phyloP scores from a whole-genome alignment of 2,113 vertebrate genomes.

The Lipophrys pholis region DNA sequence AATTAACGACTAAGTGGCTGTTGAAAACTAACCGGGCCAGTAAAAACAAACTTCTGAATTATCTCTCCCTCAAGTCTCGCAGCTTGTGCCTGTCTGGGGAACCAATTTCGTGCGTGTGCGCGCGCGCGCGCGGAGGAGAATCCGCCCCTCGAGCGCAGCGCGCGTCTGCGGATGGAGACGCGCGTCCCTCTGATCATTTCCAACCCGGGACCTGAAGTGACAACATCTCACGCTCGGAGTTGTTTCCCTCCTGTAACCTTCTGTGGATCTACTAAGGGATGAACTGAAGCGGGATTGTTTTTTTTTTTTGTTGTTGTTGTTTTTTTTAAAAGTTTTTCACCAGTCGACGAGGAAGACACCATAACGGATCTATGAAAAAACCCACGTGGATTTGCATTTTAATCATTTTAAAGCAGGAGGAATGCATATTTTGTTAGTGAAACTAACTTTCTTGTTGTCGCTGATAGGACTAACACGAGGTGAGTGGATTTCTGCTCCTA shows the following conservation, averaged over 20 bases:
- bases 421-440: constrained; percentile 82
- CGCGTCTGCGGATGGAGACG: constrained; percentile 59
- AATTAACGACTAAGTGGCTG: constrained; percentile 17
- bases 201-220: constrained; percentile 64
- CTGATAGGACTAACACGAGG: constrained; percentile 78
- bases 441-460: constrained; percentile 79
- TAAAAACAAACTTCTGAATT: constrained; percentile 23
- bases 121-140: constrained; percentile 29
- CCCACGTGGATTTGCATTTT: constrained; percentile 73
- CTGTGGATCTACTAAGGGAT: constrained; percentile 61
- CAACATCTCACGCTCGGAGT: constrained; percentile 63
- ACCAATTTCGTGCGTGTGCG: neutral
- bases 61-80: constrained; percentile 29
- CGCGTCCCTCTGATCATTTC: constrained; percentile 70
- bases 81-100: constrained; percentile 18
- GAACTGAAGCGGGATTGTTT: constrained; percentile 36
- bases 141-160: constrained; percentile 68
- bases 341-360: constrained; percentile 46
- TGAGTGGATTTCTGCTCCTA: constrained; percentile 51
- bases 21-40: constrained; percentile 27
- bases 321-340: constrained; percentile 19
- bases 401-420: constrained; percentile 78
- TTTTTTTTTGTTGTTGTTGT: constrained; percentile 1
- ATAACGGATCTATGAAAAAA: constrained; percentile 83
- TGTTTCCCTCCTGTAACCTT: constrained; percentile 21